Evolutionary conservation across 2,888 invertebrate genomes (phyloP).

Genomic region (Listrodromus nycthemerus): DNA sequence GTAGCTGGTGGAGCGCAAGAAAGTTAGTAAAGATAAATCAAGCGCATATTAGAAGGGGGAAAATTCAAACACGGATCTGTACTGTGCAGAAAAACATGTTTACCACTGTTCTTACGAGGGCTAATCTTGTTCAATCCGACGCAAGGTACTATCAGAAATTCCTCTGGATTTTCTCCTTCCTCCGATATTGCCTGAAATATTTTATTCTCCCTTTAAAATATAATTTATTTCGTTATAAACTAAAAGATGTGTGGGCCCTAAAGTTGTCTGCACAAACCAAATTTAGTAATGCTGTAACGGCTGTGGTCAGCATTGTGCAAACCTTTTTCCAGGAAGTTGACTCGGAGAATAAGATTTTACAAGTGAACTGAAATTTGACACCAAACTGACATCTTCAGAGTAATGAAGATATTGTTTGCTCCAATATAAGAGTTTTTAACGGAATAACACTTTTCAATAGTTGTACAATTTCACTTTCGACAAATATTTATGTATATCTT

Average conservation of each 20-base stretch:
- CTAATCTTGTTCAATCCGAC: constrained; percentile 76
- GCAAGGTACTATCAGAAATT: constrained; percentile 85
- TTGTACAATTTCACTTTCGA: too few species aligned
- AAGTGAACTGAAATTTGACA: neutral
- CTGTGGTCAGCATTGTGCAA: too few species aligned
- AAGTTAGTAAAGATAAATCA: neutral
- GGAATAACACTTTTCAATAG: too few species aligned
- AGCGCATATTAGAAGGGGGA: neutral
- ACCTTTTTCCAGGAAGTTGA: too few species aligned
- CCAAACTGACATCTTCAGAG: too few species aligned
- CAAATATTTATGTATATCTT: too few species aligned
- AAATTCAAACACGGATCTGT: constrained; percentile 59
- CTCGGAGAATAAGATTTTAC: neutral
- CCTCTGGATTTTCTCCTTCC: constrained; percentile 91
- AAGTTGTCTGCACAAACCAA: too few species aligned
- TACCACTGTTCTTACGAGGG: constrained; percentile 78
- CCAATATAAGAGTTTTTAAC: too few species aligned
- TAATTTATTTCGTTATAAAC: constrained; percentile 15
- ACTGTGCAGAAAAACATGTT: constrained; percentile 57
- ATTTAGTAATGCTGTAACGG: too few species aligned
- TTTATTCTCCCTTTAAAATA: constrained; percentile 27
- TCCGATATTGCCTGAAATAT: constrained; percentile 87
- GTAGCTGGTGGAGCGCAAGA: constrained; percentile 58
- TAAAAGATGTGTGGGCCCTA: neutral
- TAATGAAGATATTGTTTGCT: too few species aligned